These are phyloP conservation scores for Bellardia bayeri DNA, from an alignment of 2,888 invertebrate genomes.

Conservation along the genomic window DNA sequence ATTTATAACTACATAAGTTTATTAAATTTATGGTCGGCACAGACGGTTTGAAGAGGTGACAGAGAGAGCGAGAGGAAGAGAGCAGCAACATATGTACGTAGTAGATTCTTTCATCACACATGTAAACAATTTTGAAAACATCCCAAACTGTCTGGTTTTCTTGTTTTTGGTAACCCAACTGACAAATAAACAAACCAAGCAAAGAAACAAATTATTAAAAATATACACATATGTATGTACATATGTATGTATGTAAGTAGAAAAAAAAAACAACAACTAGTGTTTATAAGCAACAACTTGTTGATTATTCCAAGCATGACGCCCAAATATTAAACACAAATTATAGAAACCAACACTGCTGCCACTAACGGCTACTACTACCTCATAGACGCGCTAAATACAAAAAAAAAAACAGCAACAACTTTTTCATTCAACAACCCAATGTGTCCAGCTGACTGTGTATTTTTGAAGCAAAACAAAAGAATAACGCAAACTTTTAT, in stretches of 20 bases:
- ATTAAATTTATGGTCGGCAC: background rate
- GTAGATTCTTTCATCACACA: slow-evolving; percentile 52
- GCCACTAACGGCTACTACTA: slow-evolving; percentile 29
- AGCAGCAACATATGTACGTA: background rate
- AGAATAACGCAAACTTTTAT: slow-evolving; percentile 39
- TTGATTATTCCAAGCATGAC: slow-evolving; percentile 65
- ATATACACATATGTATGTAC: background rate
- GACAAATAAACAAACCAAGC: slow-evolving; percentile 32
- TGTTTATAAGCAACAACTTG: slow-evolving; percentile 68
- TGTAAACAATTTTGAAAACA: slow-evolving; percentile 58
- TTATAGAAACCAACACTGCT: slow-evolving; percentile 48
- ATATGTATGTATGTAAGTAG: background rate
- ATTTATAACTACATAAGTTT: background rate
- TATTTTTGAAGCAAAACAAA: slow-evolving; percentile 28
- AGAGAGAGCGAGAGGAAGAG: background rate
- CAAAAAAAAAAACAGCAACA: slow-evolving; percentile 16
- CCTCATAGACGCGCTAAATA: slow-evolving; percentile 4
- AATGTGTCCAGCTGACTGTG: slow-evolving; percentile 56
- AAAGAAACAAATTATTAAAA: background rate
- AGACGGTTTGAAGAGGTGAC: background rate
- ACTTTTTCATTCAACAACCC: slow-evolving; percentile 59
- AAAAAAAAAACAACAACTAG: slow-evolving; percentile 44
- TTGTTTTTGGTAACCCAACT: slow-evolving; percentile 53
- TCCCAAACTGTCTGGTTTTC: slow-evolving; percentile 68
- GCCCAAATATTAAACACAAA: slow-evolving; percentile 63